Evolutionary conservation across 2,888 invertebrate species (phyloP).

Genomic region (Muschampia staudingeri): DNA sequence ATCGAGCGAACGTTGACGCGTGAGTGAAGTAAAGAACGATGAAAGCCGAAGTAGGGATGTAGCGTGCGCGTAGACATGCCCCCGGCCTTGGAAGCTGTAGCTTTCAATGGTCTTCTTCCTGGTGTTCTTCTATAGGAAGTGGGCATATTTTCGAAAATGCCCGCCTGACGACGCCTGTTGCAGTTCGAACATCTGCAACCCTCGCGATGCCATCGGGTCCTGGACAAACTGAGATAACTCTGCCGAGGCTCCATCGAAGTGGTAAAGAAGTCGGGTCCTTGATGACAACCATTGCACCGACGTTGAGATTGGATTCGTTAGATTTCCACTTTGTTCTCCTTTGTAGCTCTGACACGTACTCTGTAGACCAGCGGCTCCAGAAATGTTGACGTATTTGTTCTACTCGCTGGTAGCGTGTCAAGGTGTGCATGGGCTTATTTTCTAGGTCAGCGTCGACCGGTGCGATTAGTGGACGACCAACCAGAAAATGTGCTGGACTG

Average conservation of each 20-base stretch:
- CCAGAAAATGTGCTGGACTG: constrained; percentile 73
- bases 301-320: constrained; percentile 23
- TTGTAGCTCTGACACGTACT: constrained; percentile 64
- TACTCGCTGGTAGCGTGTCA: constrained; percentile 26
- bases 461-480: constrained; percentile 45
- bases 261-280: constrained; percentile 60
- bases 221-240: constrained; percentile 43
- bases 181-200: constrained; percentile 55
- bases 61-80: background rate
- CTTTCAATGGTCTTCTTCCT: constrained; percentile 21
- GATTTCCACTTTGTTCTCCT: constrained; percentile 63
- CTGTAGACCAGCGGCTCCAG: constrained; percentile 65
- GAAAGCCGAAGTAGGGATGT: no score
- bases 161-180: constrained; percentile 44
- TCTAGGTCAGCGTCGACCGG: constrained; percentile 52
- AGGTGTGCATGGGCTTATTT: background rate
- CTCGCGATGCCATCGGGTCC: constrained; percentile 55
- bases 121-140: constrained; percentile 6
- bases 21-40: no score
- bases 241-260: constrained; percentile 59
- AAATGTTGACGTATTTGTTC: constrained; percentile 67
- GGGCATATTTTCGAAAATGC: constrained; percentile 43
- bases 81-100: constrained; percentile 46
- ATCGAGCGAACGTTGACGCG: no score
- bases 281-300: constrained; percentile 44